These are phyloP conservation scores for Axea sp. DNA, from an alignment of 2,888 invertebrate species.

Conservation along the genomic window DNA sequence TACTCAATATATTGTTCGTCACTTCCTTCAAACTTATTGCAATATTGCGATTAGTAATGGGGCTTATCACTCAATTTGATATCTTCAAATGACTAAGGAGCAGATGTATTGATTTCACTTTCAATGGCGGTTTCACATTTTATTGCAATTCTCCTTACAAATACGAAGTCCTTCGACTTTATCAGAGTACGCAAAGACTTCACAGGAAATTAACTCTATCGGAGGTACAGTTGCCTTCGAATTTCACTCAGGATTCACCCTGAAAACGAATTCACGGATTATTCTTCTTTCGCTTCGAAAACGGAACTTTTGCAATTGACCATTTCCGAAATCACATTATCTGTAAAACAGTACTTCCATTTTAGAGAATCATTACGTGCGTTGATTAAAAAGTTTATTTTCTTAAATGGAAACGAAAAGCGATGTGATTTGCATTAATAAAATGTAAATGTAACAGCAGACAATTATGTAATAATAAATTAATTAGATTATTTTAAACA, in stretches of 20 bases:
- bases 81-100: slow-evolving; percentile 26
- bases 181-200: slow-evolving; percentile 32
- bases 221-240: slow-evolving; percentile 32
- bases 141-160: slow-evolving; percentile 47
- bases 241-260: slow-evolving; percentile 32
- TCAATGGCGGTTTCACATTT: slow-evolving; percentile 47
- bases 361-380: slow-evolving; percentile 9
- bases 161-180: slow-evolving; percentile 48
- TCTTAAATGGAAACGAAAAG: not conserved
- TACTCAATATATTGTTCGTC: slow-evolving; percentile 28
- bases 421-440: too few relatives aligned
- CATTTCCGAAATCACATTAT: slow-evolving; percentile 50
- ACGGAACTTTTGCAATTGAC: slow-evolving; percentile 51
- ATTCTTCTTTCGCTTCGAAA: slow-evolving; percentile 22
- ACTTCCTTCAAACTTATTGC: slow-evolving; percentile 22
- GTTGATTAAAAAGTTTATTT: slow-evolving; percentile 27
- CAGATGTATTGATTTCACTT: slow-evolving; percentile 39
- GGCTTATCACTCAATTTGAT: slow-evolving; percentile 42
- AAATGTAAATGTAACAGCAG: too few relatives aligned
- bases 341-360: slow-evolving; percentile 18
- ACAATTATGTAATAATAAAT: too few relatives aligned
- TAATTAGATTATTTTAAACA: too few relatives aligned
- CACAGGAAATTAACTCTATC: slow-evolving; percentile 49
- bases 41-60: slow-evolving; percentile 44
- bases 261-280: slow-evolving; percentile 46